phyloP scores from a whole-genome alignment of 2,113 vertebrate species.

The Neogobius melanostomus region DNA sequence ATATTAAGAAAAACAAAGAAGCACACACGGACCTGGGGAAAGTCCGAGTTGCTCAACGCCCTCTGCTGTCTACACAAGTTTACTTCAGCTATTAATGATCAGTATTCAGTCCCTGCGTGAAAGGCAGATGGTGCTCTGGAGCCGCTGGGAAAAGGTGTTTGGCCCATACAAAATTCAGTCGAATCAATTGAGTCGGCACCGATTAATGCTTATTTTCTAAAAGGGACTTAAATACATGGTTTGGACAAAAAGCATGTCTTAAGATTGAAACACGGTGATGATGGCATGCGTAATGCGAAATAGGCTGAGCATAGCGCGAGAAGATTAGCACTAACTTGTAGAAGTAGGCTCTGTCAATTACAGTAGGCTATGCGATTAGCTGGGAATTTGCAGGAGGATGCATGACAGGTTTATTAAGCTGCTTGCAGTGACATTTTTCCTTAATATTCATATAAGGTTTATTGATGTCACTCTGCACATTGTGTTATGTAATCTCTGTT shows the following conservation, averaged over 20 bases:
- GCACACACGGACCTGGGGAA: too few species aligned
- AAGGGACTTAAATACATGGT: too few species aligned
- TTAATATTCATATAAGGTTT: background rate
- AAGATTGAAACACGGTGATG: too few species aligned
- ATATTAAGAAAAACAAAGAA: too few species aligned
- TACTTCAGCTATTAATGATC: slow-evolving; percentile 7
- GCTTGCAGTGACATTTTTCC: background rate
- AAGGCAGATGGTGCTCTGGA: slow-evolving; percentile 43
- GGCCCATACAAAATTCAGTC: background rate
- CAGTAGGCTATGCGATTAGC: background rate
- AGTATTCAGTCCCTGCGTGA: background rate
- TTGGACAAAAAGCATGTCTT: too few species aligned
- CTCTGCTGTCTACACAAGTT: slow-evolving; percentile 24
- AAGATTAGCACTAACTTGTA: too few species aligned
- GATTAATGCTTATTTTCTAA: too few species aligned
- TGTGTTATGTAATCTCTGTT: too few species aligned
- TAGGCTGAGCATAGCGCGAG: too few species aligned
- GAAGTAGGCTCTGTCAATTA: background rate
- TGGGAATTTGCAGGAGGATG: background rate
- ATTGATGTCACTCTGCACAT: background rate
- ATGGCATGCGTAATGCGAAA: too few species aligned
- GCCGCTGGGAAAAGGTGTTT: slow-evolving; percentile 28
- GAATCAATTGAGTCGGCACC: background rate
- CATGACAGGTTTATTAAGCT: background rate
- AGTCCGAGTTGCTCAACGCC: slow-evolving; percentile 26